Evolutionary conservation across 2,113 vertebrate species (phyloP).

Genomic region (Protobothrops flavoviridis): DNA sequence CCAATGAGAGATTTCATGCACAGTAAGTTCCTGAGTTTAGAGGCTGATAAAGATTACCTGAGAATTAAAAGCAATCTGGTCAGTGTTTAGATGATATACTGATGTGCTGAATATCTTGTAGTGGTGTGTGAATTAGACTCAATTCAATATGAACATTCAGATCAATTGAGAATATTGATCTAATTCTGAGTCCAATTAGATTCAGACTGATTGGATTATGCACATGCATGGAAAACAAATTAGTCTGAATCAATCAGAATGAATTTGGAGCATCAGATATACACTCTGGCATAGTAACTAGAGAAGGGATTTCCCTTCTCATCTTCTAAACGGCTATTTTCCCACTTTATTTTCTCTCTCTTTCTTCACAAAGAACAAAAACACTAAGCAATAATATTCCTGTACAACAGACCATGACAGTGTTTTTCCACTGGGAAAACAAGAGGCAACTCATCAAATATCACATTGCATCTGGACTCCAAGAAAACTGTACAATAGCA

Average conservation of each 20-base stretch:
- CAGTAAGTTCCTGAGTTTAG: neutral
- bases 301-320: neutral
- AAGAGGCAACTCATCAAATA: slow-evolving; percentile 8
- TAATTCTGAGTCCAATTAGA: neutral
- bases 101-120: neutral
- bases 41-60: neutral
- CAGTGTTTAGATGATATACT: neutral
- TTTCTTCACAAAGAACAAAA: neutral
- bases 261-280: neutral
- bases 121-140: neutral
- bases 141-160: neutral
- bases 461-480: neutral
- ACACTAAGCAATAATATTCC: neutral
- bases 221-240: neutral
- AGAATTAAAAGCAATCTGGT: neutral
- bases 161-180: neutral
- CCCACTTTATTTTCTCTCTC: neutral
- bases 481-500: neutral
- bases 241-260: neutral
- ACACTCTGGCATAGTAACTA: neutral
- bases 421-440: slow-evolving; percentile 12
- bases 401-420: neutral
- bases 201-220: neutral
- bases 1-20: neutral
- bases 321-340: neutral